A percentile compares a stretch with the other conserved stretches of the same genome.
Evolutionary conservation across 30 jellyfish, hydroid and myxozoan genomes (phyloP).

Genomic region (Turritopsis dohrnii): DNA sequence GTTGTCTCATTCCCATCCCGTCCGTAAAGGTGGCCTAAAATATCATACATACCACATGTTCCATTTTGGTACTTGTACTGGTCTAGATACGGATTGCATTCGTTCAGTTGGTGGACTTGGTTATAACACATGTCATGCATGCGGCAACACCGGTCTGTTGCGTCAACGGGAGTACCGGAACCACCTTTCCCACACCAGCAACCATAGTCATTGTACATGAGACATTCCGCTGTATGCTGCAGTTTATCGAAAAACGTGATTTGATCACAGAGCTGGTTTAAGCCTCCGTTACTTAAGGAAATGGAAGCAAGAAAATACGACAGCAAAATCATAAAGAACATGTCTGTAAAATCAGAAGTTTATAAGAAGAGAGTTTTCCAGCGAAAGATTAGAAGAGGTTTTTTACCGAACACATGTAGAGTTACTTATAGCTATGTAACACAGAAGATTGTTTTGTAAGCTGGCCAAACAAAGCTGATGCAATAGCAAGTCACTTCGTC

Average conservation of each 20-base stretch:
- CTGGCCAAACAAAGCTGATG: neutral
- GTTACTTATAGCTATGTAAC: neutral
- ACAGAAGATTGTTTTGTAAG: neutral
- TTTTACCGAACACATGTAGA: neutral
- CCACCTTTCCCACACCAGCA: conserved; percentile 99
- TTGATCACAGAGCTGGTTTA: conserved; percentile 72
- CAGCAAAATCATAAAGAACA: neutral
- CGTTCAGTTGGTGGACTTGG: neutral
- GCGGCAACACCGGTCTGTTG: conserved; percentile 32
- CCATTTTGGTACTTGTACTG: conserved; percentile 27
- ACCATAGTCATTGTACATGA: conserved; percentile 81
- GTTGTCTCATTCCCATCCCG: too few species aligned
- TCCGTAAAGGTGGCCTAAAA: neutral
- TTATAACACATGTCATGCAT: conserved; percentile 28
- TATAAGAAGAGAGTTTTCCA: neutral
- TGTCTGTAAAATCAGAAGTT: neutral
- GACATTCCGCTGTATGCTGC: conserved; percentile 39
- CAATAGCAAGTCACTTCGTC: neutral
- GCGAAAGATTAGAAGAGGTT: neutral
- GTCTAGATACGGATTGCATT: conserved; percentile 30
- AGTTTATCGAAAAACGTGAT: conserved; percentile 47
- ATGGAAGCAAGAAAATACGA: neutral
- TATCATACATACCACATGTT: conserved; percentile 25
- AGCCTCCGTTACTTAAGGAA: conserved; percentile 14
- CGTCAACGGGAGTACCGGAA: conserved; percentile 90